Evolutionary conservation across 1,140 invertebrate genomes (phyloP).

Genomic region (Phymorhynchus buccinoides): DNA sequence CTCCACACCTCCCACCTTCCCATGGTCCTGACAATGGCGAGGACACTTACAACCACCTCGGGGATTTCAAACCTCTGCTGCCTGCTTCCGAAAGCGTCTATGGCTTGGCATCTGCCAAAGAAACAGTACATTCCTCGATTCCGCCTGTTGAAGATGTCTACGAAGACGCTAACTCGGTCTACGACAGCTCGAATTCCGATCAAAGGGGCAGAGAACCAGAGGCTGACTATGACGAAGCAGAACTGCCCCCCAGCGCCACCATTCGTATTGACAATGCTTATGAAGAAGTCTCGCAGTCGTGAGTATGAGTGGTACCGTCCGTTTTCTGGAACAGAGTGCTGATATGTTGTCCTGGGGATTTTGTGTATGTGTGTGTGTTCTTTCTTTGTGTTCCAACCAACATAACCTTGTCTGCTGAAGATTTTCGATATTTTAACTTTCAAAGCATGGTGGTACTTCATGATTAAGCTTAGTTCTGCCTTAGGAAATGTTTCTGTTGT

Average conservation of each 20-base stretch:
- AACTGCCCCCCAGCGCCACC: not conserved
- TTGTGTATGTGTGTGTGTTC: too few species aligned
- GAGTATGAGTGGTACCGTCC: not conserved
- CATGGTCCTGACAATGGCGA: constrained; percentile 3
- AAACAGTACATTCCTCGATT: not conserved
- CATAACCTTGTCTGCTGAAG: too few species aligned
- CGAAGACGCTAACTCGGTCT: not conserved
- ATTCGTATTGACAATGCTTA: not conserved
- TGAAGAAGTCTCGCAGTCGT: not conserved
- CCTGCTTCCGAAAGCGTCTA: constrained; percentile 32
- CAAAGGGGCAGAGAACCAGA: not conserved
- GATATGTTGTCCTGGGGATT: not conserved
- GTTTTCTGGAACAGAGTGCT: not conserved
- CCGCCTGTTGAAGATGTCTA: not conserved
- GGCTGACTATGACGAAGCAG: not conserved
- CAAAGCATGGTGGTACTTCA: too few species aligned
- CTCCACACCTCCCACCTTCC: not conserved
- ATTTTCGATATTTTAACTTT: too few species aligned
- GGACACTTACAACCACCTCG: constrained; percentile 31
- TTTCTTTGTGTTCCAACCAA: too few species aligned
- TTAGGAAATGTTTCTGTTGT: too few species aligned
- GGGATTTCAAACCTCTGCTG: not conserved
- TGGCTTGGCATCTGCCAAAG: constrained; percentile 33
- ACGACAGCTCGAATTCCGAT: not conserved
- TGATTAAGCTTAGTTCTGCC: too few species aligned